Evolutionary conservation across 53 echinoderm and acorn worm species (phyloP).

Genomic region (Temnopleurus reevesii): DNA sequence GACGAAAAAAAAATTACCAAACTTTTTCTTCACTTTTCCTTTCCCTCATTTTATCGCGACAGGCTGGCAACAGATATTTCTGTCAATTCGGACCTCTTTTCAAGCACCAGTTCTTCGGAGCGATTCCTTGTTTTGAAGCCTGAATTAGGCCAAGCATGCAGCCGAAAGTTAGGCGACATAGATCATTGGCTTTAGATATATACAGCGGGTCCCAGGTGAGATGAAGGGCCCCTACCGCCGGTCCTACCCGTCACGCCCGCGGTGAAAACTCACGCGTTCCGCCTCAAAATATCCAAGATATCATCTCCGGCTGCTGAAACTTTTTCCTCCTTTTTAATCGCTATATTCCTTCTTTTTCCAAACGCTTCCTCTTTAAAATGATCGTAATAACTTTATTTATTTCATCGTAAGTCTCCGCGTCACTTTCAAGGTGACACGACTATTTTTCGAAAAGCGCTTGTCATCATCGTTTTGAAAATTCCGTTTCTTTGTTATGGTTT

Average conservation of each 20-base stretch:
- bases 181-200: slow-evolving; percentile 56
- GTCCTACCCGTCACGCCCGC: slow-evolving; percentile 31
- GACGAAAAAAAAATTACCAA: too few species aligned
- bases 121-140: slow-evolving; percentile 43
- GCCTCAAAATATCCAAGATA: slow-evolving; percentile 32
- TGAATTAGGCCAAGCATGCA: slow-evolving; percentile 46
- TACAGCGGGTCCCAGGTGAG: slow-evolving; percentile 51
- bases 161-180: slow-evolving; percentile 29
- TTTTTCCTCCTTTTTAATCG: slow-evolving; percentile 4
- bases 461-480: background rate
- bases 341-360: background rate
- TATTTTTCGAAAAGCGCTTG: background rate
- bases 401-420: background rate
- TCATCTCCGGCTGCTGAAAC: background rate
- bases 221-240: background rate
- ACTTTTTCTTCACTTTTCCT: background rate
- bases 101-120: slow-evolving; percentile 42
- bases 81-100: slow-evolving; percentile 51
- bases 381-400: background rate
- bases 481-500: background rate
- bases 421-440: background rate
- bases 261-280: slow-evolving; percentile 48
- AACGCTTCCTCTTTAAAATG: background rate
- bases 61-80: slow-evolving; percentile 31
- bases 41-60: slow-evolving; percentile 10